These are phyloP conservation scores for Euphydryas editha DNA, from an alignment of 2,888 invertebrate genomes.

Conservation along the genomic window DNA sequence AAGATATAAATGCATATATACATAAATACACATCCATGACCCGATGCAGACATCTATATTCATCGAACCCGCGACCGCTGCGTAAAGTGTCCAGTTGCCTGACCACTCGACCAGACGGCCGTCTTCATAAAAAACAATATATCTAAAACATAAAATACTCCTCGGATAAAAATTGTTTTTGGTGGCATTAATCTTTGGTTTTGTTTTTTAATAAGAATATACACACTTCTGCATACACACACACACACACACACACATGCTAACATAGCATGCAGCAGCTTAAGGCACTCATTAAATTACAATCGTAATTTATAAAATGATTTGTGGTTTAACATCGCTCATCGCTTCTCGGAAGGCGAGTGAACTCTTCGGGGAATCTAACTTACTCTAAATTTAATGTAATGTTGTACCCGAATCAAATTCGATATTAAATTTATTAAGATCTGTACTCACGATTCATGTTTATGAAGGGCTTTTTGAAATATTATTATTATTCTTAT, in stretches of 20 bases:
- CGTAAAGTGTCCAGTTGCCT: too few species aligned
- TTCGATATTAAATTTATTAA: not conserved
- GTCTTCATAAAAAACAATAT: too few species aligned
- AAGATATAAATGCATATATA: too few species aligned
- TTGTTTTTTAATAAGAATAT: not conserved
- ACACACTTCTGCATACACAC: not conserved
- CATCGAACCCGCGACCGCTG: too few species aligned
- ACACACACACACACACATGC: not conserved
- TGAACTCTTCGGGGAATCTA: constrained; percentile 43
- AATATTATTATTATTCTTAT: not conserved
- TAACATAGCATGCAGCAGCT: constrained; percentile 34
- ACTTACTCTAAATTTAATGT: constrained; percentile 26
- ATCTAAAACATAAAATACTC: too few species aligned
- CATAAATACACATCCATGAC: too few species aligned
- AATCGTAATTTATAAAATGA: constrained; percentile 40
- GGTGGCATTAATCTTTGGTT: not conserved
- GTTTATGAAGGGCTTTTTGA: not conserved
- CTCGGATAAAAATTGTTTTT: not conserved
- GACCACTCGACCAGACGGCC: too few species aligned
- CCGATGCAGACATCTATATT: too few species aligned
- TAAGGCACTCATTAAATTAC: constrained; percentile 41
- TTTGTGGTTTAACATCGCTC: constrained; percentile 36
- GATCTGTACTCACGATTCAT: not conserved
- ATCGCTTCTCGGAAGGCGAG: constrained; percentile 43
- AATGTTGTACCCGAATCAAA: constrained; percentile 1